These are phyloP conservation scores for Nebria ingens DNA, from an alignment of 1,140 invertebrate genomes.

Conservation along the genomic window DNA sequence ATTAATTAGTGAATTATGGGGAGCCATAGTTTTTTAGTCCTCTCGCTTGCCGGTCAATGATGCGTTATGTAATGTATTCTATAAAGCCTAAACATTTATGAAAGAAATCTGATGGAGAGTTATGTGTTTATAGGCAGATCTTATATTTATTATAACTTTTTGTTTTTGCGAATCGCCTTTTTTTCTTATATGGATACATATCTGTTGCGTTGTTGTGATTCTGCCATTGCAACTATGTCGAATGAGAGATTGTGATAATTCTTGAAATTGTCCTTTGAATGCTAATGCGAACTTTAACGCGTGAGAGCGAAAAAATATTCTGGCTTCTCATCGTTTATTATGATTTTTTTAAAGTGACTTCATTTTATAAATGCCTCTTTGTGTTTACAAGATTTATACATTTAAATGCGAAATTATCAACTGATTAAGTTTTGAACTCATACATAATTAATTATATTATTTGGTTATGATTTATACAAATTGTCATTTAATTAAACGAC, in stretches of 20 bases:
- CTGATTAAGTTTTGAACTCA: neutral
- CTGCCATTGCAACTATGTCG: slow-evolving; percentile 1
- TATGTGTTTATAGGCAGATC: neutral
- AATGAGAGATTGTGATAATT: slow-evolving; percentile 1
- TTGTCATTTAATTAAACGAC: too few relatives aligned
- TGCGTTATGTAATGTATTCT: neutral
- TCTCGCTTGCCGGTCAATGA: neutral
- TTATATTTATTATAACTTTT: neutral
- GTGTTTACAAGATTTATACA: neutral
- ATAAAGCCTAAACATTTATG: neutral
- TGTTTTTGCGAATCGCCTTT: neutral
- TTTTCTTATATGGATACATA: too few relatives aligned
- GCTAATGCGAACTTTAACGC: too few relatives aligned
- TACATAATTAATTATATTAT: neutral
- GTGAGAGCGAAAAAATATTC: neutral
- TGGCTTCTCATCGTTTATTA: neutral
- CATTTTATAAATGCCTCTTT: neutral
- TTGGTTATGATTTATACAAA: too few relatives aligned
- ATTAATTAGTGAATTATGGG: neutral
- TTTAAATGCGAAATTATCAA: neutral
- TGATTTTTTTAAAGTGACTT: neutral
- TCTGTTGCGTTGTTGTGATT: neutral
- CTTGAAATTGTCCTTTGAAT: slow-evolving; percentile 7
- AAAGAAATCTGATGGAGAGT: neutral
- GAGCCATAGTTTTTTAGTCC: neutral